Evolutionary conservation across 2,113 vertebrate species (phyloP), one percentile per base, ranked within the genome.

Genomic region (Drymodes brunneopygia): DNA sequence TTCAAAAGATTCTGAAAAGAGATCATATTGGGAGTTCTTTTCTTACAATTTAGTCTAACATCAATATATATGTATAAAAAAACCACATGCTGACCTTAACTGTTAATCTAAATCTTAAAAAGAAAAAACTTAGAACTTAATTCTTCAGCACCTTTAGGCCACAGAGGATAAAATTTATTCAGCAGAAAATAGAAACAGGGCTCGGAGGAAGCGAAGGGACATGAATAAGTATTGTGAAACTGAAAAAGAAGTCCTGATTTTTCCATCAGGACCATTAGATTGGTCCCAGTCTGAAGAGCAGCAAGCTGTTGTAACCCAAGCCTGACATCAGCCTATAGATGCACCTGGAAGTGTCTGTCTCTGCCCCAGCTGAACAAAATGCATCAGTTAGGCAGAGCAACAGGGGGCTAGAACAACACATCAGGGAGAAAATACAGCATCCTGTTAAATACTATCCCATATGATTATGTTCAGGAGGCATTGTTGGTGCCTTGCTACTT

Each of bases 301-400:
- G 45, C 14, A 60, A 45, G 36, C 3, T 2, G 0, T 13, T 42
- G 25, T 23, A 57, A 50, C 23, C 8, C 25, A 44, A 48, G 14
- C 12, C 23, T 38, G 27, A 65, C 45, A 56, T 61, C 7, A 79
- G 19, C 21, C 33, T 25, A 27, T 2, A 40, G 11, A 65, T 8
- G 6, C 1, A 2, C 2, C 13, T 13, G 8, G 2, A 79, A 60
- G 11, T 10, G 4, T 21, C n/a, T 22, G 6, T 79, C 11, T 70
- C 57, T 47, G 36, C 51, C 21, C 23, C 35, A 57, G 36, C 23
- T 38, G 23, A 62, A n/a, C 15, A 47, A 71, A 84, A 81, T 2
- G 0, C 5, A 45, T 10, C 40, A 84, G 9, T 17, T 29, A 61
- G 21, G 23, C 19, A 65, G 4, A 61, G 19, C 35, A 70, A 50